Evolutionary conservation across 2,113 vertebrate genomes (phyloP).

Genomic region (Nerophis ophidion): DNA sequence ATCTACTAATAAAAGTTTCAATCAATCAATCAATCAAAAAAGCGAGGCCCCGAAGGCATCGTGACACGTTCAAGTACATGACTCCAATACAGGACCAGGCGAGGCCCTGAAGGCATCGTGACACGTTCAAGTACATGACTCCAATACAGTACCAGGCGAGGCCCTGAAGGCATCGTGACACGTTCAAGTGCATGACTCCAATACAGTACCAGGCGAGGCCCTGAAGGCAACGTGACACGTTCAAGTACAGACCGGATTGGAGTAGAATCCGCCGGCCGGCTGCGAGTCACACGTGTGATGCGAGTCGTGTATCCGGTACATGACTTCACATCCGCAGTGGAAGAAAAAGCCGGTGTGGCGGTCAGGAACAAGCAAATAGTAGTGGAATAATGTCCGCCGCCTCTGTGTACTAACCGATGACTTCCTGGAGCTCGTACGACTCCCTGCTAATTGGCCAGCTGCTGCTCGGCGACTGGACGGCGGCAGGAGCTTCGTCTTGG

Average conservation of each 20-base stretch:
- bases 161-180: slow-evolving; percentile 19
- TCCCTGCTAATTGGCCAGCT: slow-evolving; percentile 94
- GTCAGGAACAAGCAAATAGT: neutral
- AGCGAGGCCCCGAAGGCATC: too few relatives aligned
- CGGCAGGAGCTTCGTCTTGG: slow-evolving; percentile 79
- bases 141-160: too few relatives aligned
- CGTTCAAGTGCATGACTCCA: slow-evolving; percentile 1
- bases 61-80: too few relatives aligned
- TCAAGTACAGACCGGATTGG: neutral
- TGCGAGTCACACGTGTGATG: slow-evolving; percentile 8
- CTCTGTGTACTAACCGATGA: slow-evolving; percentile 84
- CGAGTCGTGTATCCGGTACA: slow-evolving; percentile 14
- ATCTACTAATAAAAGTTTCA: too few relatives aligned
- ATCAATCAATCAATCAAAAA: too few relatives aligned
- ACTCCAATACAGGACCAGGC: neutral
- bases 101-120: slow-evolving; percentile 12
- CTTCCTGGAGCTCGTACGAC: slow-evolving; percentile 95
- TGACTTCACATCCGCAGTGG: slow-evolving; percentile 68
- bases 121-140: slow-evolving; percentile 13
- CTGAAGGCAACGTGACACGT: slow-evolving; percentile 26
- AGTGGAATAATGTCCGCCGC: neutral
- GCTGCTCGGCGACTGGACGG: slow-evolving; percentile 71
- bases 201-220: neutral
- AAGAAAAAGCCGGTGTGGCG: slow-evolving; percentile 79
- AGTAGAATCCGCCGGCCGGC: slow-evolving; percentile 2